Conservation (phyloP, 1,140 invertebrate genomes). For the Bilobella aurantiaca region DNA sequence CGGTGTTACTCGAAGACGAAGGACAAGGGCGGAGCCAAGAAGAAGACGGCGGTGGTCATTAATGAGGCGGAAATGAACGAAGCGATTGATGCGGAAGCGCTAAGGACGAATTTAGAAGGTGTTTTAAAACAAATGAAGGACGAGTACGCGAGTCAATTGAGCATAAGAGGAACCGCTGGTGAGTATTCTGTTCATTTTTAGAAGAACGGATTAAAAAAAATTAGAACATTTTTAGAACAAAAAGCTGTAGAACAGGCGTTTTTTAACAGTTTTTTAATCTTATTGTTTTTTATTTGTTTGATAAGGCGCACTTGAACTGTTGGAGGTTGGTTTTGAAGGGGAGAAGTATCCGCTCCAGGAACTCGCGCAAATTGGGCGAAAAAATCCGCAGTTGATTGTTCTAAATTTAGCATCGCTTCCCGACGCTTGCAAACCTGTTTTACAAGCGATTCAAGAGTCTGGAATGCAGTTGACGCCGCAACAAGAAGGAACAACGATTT, state of each 20-base stretch:
- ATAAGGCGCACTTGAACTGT: slow-evolving; percentile 52
- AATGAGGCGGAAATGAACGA: slow-evolving; percentile 57
- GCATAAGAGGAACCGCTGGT: slow-evolving; percentile 40
- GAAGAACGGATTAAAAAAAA: too few relatives aligned
- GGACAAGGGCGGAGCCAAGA: slow-evolving; percentile 39
- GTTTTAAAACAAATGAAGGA: slow-evolving; percentile 60
- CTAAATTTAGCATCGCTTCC: slow-evolving; percentile 73
- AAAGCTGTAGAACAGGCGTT: too few relatives aligned
- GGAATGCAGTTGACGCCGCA: slow-evolving; percentile 90
- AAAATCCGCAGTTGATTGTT: slow-evolving; percentile 73
- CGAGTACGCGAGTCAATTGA: slow-evolving; percentile 65
- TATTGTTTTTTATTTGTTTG: background rate
- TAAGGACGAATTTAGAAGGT: slow-evolving; percentile 55
- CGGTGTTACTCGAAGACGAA: slow-evolving; percentile 29
- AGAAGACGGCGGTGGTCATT: slow-evolving; percentile 53
- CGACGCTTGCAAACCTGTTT: slow-evolving; percentile 63
- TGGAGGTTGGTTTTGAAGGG: slow-evolving; percentile 63
- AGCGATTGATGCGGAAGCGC: slow-evolving; percentile 56
- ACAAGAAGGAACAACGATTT: slow-evolving; percentile 81
- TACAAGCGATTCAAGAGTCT: slow-evolving; percentile 62
- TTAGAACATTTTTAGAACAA: too few relatives aligned
- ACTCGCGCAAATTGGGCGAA: slow-evolving; percentile 73
- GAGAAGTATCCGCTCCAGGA: slow-evolving; percentile 76
- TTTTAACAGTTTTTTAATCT: background rate
- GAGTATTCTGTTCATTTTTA: slow-evolving; percentile 3